Evolutionary conservation across 2,888 invertebrate species (phyloP).

Genomic region (Lasioglossum lativentre): DNA sequence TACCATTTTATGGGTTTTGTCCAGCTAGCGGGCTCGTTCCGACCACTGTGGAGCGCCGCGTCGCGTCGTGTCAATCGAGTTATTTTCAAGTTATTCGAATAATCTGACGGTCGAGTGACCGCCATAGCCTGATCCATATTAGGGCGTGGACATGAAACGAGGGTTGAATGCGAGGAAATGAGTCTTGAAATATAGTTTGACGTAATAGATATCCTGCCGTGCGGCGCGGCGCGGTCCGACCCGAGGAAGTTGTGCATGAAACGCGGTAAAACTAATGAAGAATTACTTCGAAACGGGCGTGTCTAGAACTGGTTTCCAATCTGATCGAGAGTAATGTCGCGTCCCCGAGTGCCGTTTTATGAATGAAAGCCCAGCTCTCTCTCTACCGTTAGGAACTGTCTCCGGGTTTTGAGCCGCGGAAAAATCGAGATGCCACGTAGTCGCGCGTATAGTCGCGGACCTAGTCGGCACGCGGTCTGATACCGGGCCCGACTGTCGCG

Average conservation of each 20-base stretch:
- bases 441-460: not conserved
- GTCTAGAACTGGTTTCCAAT: slow-evolving; percentile 76
- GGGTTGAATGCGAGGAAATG: slow-evolving; percentile 69
- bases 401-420: slow-evolving; percentile 5
- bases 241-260: slow-evolving; percentile 55
- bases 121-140: slow-evolving; percentile 26
- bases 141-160: slow-evolving; percentile 58
- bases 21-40: too few species aligned
- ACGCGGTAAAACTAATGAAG: slow-evolving; percentile 67
- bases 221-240: not conserved
- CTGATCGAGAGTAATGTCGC: slow-evolving; percentile 62
- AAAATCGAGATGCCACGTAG: slow-evolving; percentile 13
- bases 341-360: slow-evolving; percentile 59
- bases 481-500: too few species aligned
- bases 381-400: slow-evolving; percentile 49
- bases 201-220: slow-evolving; percentile 52
- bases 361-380: slow-evolving; percentile 53
- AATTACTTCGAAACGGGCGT: slow-evolving; percentile 70
- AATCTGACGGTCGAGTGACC: slow-evolving; percentile 16
- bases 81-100: slow-evolving; percentile 50
- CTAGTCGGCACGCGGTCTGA: too few species aligned
- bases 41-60: too few species aligned
- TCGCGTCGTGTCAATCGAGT: slow-evolving; percentile 11
- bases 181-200: slow-evolving; percentile 70
- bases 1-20: too few species aligned